Conservation (phyloP, 2,113 vertebrate genomes). For the Phyllopteryx taeniolatus region DNA sequence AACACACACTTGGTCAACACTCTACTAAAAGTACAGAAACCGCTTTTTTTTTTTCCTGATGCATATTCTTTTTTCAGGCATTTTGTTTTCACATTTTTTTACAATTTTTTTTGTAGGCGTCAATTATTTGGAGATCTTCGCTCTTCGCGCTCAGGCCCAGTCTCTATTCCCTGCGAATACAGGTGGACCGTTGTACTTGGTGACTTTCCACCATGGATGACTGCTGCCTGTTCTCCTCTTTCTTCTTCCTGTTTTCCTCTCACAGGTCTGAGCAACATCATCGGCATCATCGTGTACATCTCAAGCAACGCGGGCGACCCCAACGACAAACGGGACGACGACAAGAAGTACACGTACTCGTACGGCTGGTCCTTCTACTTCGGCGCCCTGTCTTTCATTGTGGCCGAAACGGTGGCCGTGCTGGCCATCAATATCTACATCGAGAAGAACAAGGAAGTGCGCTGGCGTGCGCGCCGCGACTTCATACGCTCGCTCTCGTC, state of each 20-base stretch:
- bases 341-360: constrained; percentile 94
- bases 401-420: constrained; percentile 93
- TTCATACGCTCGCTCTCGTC: constrained; percentile 88
- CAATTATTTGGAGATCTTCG: too few relatives aligned
- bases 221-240: not conserved
- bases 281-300: constrained; percentile 98
- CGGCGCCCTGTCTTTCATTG: constrained; percentile 94
- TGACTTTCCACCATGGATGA: not conserved
- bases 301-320: constrained; percentile 97
- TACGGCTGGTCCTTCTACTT: constrained; percentile 99
- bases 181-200: too few relatives aligned
- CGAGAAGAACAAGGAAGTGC: constrained; percentile 92
- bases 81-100: too few relatives aligned
- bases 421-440: constrained; percentile 98
- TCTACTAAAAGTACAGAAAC: too few relatives aligned
- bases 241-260: constrained; percentile 16
- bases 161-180: too few relatives aligned
- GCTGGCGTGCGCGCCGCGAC: constrained; percentile 85
- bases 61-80: too few relatives aligned
- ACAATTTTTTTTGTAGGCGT: too few relatives aligned
- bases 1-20: too few relatives aligned
- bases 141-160: too few relatives aligned
- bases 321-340: constrained; percentile 90
- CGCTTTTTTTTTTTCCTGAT: too few relatives aligned
- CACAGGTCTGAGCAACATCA: constrained; percentile 95